Percentiles rank a stretch among this genome's conserved stretches.
Evolutionary conservation across 2,888 invertebrate species (phyloP).

Genomic region (Polyommatus icarus): DNA sequence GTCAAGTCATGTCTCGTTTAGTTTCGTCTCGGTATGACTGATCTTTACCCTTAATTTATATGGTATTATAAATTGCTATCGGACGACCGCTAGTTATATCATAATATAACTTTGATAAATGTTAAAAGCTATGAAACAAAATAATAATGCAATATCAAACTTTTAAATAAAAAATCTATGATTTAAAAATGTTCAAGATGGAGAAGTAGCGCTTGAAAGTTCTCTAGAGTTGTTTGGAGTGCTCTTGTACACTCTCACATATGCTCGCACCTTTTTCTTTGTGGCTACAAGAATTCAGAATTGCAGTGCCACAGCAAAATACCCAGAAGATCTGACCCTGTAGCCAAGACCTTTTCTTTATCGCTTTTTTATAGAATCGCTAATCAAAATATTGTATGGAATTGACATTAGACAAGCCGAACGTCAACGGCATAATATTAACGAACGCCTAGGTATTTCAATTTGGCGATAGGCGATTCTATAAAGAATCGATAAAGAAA

Average conservation of each 20-base stretch:
- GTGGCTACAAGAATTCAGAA: background rate
- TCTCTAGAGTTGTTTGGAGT: conserved; percentile 7
- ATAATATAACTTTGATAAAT: background rate
- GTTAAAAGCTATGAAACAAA: background rate
- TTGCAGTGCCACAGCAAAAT: conserved; percentile 10
- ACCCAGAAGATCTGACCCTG: background rate
- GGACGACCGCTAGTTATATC: background rate
- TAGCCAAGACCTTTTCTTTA: too few relatives aligned
- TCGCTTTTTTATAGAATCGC: too few relatives aligned
- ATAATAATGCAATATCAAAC: background rate
- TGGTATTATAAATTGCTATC: background rate
- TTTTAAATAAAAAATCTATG: background rate
- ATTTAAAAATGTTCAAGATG: background rate
- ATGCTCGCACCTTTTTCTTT: conserved; percentile 7
- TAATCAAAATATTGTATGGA: too few relatives aligned
- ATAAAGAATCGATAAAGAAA: too few relatives aligned
- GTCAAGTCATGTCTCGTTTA: background rate
- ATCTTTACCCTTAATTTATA: background rate
- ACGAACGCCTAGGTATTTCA: too few relatives aligned
- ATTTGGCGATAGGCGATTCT: too few relatives aligned
- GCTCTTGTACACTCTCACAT: background rate
- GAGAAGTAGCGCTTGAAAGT: conserved; percentile 4
- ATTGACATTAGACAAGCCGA: too few relatives aligned
- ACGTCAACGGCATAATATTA: too few relatives aligned
- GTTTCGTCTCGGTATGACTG: too few relatives aligned